Base-by-base conservation (phyloP, 1,140 invertebrate genomes). In the Brachionus asplanchnoidis region DNA sequence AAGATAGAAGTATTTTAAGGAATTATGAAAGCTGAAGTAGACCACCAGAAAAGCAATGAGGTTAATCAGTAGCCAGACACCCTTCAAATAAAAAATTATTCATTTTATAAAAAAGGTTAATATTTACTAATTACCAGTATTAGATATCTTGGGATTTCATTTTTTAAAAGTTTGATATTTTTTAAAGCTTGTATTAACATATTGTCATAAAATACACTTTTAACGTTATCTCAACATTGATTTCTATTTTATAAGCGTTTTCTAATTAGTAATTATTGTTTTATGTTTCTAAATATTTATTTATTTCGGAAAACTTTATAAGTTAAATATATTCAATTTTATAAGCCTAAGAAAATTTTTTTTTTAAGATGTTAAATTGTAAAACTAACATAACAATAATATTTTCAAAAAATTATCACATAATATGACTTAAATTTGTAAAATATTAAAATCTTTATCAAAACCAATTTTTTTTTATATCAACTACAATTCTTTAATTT, bases 91-190 rank as follows among this genome's bases (percentile, higher is more conserved):
- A 56, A 40, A 20, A 23, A 42, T 23, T 44, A 36, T 44, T 8
- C 42, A 50, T 46, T 77, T 75, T 44, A 40, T 26, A 9, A 11
- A 75, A 40, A 75, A 42, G 26, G 14, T 20, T 26, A 3, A 26
- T 11, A 53, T n/a, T 2, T 53, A 26, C 23, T 28, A 50, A 11
- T 46, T 77, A 77, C 73, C 3, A 77, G 73, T 20, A 77, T 77
- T 77, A 77, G 26, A 36, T 77, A 77, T 77, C 73, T 77, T 50
- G 73, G 73, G 42, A 77, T 53, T 32, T 77, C 73, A 53, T 77
- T 77, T 77, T 77, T 77, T 50, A 77, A 50, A 20, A 77, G 73
- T 23, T 50, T 46, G 9, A 77, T 77, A 77, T 77, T 77, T 50
- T 44, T 77, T 50, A 77, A 26, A 53, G 46, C 42, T 42, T 73